A percentile compares a stretch with the other conserved stretches of the same genome.
Conservation (phyloP, 2,113 vertebrate genomes). For the Aegotheles bennettii region DNA sequence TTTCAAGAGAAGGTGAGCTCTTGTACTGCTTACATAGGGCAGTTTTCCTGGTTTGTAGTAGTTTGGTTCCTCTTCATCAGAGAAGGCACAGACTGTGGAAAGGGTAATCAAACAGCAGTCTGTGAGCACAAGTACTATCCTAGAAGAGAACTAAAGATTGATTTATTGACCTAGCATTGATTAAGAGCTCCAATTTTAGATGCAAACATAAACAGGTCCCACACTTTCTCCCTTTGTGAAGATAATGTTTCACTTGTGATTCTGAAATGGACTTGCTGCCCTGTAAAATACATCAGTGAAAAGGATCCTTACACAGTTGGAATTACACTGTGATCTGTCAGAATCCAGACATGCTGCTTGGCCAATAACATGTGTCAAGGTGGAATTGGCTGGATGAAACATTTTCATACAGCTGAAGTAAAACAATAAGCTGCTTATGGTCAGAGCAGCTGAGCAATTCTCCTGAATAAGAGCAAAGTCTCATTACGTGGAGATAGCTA, state of each 20-base stretch:
- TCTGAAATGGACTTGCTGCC: not conserved
- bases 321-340: not conserved
- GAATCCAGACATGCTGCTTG: not conserved
- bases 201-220: not conserved
- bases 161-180: not conserved
- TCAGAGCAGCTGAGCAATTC: slow-evolving; percentile 13
- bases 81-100: not conserved
- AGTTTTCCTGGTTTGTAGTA: not conserved
- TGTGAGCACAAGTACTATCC: not conserved
- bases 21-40: not conserved
- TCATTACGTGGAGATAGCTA: not conserved
- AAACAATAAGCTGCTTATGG: slow-evolving; percentile 31
- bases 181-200: not conserved
- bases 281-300: not conserved
- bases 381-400: not conserved
- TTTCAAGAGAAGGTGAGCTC: not conserved
- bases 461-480: slow-evolving; percentile 27
- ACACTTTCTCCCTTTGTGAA: not conserved
- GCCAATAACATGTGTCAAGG: not conserved
- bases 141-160: not conserved
- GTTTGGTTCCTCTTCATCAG: not conserved
- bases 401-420: not conserved
- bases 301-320: not conserved
- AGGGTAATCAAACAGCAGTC: not conserved
- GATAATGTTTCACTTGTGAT: not conserved